These are phyloP conservation scores for Thalpophila matura DNA, from an alignment of 2,888 invertebrate species.

Conservation along the genomic window DNA sequence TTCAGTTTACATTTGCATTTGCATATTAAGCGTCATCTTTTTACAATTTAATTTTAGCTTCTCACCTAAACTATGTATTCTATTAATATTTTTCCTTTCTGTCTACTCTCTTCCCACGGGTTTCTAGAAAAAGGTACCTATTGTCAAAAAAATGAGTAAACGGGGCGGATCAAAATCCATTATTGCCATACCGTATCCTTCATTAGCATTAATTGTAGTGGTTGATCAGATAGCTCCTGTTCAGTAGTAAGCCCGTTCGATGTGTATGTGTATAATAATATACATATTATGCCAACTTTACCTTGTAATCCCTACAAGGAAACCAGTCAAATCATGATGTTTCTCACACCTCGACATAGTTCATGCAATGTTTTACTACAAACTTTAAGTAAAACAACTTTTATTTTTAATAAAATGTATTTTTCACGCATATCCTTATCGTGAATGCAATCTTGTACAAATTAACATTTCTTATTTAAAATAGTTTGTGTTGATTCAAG, in stretches of 20 bases:
- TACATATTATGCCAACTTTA: slow-evolving; percentile 15
- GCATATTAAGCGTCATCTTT: slow-evolving; percentile 20
- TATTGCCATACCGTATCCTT: slow-evolving; percentile 45
- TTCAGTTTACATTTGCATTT: slow-evolving; percentile 28
- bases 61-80: no score
- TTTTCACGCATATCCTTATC: slow-evolving; percentile 36
- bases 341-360: slow-evolving; percentile 36
- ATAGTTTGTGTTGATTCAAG: slow-evolving; percentile 20
- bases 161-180: slow-evolving; percentile 27
- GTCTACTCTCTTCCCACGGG: slow-evolving; percentile 6
- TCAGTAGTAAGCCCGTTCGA: slow-evolving; percentile 28
- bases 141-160: slow-evolving; percentile 1
- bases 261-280: slow-evolving; percentile 22
- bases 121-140: slow-evolving; percentile 19
- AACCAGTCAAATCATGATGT: slow-evolving; percentile 29
- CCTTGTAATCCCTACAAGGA: slow-evolving; percentile 39
- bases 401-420: slow-evolving; percentile 12
- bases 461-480: slow-evolving; percentile 26
- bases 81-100: no score
- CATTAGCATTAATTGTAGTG: slow-evolving; percentile 47
- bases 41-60: not conserved
- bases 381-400: slow-evolving; percentile 13
- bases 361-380: slow-evolving; percentile 39
- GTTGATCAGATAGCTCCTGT: slow-evolving; percentile 36
- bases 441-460: slow-evolving; percentile 25